A percentile compares a stretch with the other conserved stretches of the same genome.
Conservation (phyloP, 2,113 vertebrate species). For the Hymenochirus boettgeri region DNA sequence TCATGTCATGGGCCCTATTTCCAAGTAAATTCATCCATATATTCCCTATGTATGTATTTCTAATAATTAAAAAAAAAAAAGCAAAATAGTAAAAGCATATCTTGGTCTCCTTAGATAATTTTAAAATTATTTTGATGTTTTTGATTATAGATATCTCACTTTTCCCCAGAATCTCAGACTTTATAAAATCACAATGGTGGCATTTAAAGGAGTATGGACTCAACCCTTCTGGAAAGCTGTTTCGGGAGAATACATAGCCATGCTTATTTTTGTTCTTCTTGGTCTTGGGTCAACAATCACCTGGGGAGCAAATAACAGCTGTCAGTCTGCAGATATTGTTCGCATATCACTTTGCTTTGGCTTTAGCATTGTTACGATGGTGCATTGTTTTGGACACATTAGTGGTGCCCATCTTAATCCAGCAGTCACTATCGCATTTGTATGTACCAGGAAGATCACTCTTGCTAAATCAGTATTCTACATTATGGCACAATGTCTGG, state of each 20-base stretch:
- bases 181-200: constrained; percentile 56
- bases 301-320: constrained; percentile 58
- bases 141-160: neutral
- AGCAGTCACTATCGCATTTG: constrained; percentile 66
- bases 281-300: constrained; percentile 68
- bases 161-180: constrained; percentile 5
- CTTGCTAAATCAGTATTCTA: constrained; percentile 70
- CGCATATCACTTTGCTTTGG: constrained; percentile 74
- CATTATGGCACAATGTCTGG: constrained; percentile 67
- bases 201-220: constrained; percentile 74
- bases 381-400: constrained; percentile 73
- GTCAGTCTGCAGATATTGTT: constrained; percentile 45
- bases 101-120: too few relatives aligned
- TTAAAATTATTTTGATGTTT: too few relatives aligned
- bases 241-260: constrained; percentile 69
- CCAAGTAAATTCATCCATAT: too few relatives aligned
- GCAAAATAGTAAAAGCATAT: too few relatives aligned
- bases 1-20: too few relatives aligned
- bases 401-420: constrained; percentile 75
- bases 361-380: constrained; percentile 69
- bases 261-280: constrained; percentile 68
- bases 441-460: constrained; percentile 67
- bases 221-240: constrained; percentile 74
- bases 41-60: too few relatives aligned
- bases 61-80: too few relatives aligned